These are phyloP conservation scores for Parasteatoda tepidariorum DNA, from an alignment of 1,140 invertebrate genomes.

Conservation along the genomic window DNA sequence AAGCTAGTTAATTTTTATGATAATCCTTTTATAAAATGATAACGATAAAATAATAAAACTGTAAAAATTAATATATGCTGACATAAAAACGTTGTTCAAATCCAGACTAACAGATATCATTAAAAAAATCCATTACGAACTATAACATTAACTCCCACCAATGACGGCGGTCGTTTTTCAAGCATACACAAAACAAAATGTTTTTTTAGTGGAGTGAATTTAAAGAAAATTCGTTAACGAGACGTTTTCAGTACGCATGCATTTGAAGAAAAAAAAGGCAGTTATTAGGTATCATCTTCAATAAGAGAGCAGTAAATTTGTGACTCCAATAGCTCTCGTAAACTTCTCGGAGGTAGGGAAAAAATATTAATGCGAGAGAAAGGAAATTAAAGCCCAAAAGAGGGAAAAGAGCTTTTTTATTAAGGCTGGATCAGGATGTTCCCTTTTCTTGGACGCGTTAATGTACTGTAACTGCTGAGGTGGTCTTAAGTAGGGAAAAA, in stretches of 20 bases:
- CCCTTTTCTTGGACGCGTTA: conserved; percentile 18
- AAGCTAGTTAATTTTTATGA: too few relatives aligned
- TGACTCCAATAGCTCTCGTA: background rate
- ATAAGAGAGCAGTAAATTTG: conserved; percentile 44
- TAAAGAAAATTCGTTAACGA: background rate
- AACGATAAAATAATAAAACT: too few relatives aligned
- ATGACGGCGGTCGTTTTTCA: background rate
- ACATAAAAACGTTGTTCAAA: too few relatives aligned
- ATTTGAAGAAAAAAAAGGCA: background rate
- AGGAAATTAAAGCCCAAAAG: conserved; percentile 38
- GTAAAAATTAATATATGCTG: too few relatives aligned
- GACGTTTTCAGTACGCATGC: too few relatives aligned
- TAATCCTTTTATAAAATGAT: too few relatives aligned
- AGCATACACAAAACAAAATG: background rate
- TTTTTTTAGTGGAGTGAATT: background rate
- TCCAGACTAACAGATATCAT: too few relatives aligned
- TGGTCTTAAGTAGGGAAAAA: conserved; percentile 21
- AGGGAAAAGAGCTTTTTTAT: conserved; percentile 41
- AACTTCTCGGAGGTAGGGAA: background rate
- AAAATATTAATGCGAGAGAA: conserved; percentile 12
- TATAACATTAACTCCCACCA: background rate
- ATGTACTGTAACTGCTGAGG: conserved; percentile 18
- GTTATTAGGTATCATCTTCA: conserved; percentile 38
- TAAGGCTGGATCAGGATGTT: conserved; percentile 37
- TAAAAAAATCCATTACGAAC: background rate